Base-by-base conservation (phyloP, 2,888 invertebrate genomes). In the Ectemnius lituratus region DNA sequence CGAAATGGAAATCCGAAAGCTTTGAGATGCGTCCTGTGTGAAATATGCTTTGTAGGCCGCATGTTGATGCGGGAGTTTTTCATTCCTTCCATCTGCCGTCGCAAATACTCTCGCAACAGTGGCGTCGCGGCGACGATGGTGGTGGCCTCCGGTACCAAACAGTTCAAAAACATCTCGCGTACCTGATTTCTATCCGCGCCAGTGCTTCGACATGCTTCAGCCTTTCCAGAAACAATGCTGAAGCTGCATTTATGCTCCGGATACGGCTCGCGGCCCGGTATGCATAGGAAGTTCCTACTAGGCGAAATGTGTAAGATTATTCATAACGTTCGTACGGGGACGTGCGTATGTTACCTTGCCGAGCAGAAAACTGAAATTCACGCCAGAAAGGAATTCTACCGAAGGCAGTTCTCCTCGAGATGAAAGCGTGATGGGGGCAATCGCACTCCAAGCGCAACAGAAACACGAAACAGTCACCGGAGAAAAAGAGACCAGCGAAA, bases 161-260 rank as follows among this genome's bases (percentile, higher is more conserved):
- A 52, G 52, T 52, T 52, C 16, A 16, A 52, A 52, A 52, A 52
- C 52, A 52, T 16, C n/a, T 14, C 52, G 52, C 52, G 14, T 52
- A 52, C 52, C 16, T 52, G n/a, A 16, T 52, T 52, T 52, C 16
- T 16, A 52, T 52, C 52, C 16, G 52, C 37, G 37, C 8, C 37
- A 37, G 52, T 16, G 52, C 52, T 52, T 52, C 52, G 52, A 14
- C 52, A 52, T 52, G 52, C 52, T 52, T 16, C 5, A 14, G 14
- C 14, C 52, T 16, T 14, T 52, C 52, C 0, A 16, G 52, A 52
- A 52, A 52, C 52, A 52, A 52, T 52, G 16, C 52, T 14, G 16
- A 52, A 52, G n/a, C 16, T 5, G 52, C 52, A 52, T 52, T 52
- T 52, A 52, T 52, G 6, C 52, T 52, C 16, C 52, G 52, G 16